These are phyloP conservation scores for Leptobrachium ailaonicum DNA, from an alignment of 2,113 vertebrate species.

Conservation along the genomic window DNA sequence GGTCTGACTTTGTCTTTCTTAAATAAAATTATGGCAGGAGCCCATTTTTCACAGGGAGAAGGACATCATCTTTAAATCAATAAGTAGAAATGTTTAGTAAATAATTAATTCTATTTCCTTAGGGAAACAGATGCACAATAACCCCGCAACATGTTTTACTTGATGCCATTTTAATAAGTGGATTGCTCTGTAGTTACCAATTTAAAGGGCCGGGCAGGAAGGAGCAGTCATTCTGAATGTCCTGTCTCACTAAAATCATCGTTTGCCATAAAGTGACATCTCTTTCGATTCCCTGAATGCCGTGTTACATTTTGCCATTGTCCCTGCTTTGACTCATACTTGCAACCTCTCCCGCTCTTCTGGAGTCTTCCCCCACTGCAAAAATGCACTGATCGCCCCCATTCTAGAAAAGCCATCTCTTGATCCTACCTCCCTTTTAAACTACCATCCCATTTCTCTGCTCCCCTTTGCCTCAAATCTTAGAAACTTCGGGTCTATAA, in stretches of 20 bases:
- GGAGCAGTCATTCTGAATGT: background rate
- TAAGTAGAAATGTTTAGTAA: slow-evolving; percentile 58
- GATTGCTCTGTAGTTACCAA: slow-evolving; percentile 5
- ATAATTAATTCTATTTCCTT: slow-evolving; percentile 64
- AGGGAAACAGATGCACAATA: slow-evolving; percentile 53
- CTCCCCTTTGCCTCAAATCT: too few relatives aligned
- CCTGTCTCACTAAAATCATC: slow-evolving; percentile 8
- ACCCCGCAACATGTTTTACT: slow-evolving; percentile 59
- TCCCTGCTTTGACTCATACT: too few relatives aligned
- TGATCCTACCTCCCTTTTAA: too few relatives aligned
- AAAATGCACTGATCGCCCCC: too few relatives aligned
- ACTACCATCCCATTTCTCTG: too few relatives aligned
- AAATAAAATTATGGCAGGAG: slow-evolving; percentile 44
- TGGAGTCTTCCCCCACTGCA: too few relatives aligned
- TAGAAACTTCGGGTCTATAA: too few relatives aligned
- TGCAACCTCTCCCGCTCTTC: too few relatives aligned
- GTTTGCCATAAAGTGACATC: background rate
- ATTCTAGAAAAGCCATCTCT: too few relatives aligned
- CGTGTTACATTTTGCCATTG: background rate
- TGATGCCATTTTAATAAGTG: slow-evolving; percentile 51
- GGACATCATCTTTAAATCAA: slow-evolving; percentile 55
- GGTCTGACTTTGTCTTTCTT: slow-evolving; percentile 51
- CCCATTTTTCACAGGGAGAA: slow-evolving; percentile 53
- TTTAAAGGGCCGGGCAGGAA: slow-evolving; percentile 26
- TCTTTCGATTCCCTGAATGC: background rate